Conservation (phyloP, 2,113 vertebrate species). For the Rhineura floridana region DNA sequence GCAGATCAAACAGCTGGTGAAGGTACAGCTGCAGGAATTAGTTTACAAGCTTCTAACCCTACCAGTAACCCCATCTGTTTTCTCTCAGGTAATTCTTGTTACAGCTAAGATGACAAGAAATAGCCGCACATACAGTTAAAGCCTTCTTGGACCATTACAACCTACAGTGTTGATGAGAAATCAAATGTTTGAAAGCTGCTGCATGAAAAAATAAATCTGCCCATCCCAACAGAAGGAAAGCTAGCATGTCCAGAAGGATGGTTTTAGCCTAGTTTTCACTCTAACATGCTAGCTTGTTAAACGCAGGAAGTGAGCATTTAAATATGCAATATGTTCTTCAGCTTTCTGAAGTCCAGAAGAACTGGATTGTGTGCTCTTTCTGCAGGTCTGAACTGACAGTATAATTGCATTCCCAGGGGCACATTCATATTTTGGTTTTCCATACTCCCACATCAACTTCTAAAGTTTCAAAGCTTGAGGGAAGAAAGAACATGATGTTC, state of each 20-base stretch:
- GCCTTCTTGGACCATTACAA: neutral
- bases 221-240: neutral
- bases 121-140: neutral
- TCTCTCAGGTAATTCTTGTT: neutral
- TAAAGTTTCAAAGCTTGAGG: neutral
- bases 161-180: neutral
- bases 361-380: neutral
- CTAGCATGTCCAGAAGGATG: neutral
- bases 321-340: no score
- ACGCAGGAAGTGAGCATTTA: neutral
- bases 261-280: neutral
- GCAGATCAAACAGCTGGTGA: neutral
- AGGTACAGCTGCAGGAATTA: neutral
- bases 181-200: neutral
- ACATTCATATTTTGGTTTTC: neutral
- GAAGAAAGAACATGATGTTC: conserved; percentile 3
- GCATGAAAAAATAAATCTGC: neutral
- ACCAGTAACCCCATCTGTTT: neutral
- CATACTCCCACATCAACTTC: neutral
- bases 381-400: neutral
- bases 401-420: neutral
- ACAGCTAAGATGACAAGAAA: neutral
- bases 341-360: neutral
- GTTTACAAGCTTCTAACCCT: neutral
- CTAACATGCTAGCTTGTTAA: neutral